Evolutionary conservation across 2,888 invertebrate species (phyloP).

Genomic region (Prosopocoilus inquinatus): DNA sequence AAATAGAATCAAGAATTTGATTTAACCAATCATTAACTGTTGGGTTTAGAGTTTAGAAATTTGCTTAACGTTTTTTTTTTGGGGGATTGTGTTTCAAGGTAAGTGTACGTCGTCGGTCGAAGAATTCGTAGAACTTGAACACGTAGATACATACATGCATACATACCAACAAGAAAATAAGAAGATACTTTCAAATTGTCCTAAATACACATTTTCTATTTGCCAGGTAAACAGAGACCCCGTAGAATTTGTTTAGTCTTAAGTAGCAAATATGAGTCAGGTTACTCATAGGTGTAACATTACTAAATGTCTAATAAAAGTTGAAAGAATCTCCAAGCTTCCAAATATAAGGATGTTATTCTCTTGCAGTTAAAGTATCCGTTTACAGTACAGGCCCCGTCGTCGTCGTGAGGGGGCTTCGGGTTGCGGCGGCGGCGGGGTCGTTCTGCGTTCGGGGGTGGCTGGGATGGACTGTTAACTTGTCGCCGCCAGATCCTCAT

Average conservation of each 20-base stretch:
- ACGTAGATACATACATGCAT: no score
- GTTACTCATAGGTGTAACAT: conserved; percentile 19
- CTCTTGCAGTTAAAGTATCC: conserved; percentile 6
- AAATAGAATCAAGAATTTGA: background rate
- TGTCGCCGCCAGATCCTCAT: conserved; percentile 41
- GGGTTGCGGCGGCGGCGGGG: background rate
- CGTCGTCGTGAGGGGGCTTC: background rate
- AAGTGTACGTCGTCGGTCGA: no score
- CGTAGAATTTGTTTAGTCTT: conserved; percentile 14
- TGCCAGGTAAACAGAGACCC: background rate
- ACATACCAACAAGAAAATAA: no score
- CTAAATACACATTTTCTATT: background rate
- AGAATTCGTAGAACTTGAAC: no score
- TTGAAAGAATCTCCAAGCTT: conserved; percentile 18
- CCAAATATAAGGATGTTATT: conserved; percentile 1
- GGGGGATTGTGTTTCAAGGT: no score
- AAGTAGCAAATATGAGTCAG: conserved; percentile 17
- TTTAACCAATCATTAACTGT: background rate
- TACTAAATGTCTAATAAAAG: conserved; percentile 19
- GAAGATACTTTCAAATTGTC: background rate
- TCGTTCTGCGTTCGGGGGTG: background rate
- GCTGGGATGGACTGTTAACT: conserved; percentile 38
- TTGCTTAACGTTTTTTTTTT: no score
- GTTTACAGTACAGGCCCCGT: conserved; percentile 5
- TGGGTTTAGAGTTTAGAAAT: no score